Percentiles rank a stretch among this genome's conserved stretches.
phyloP scores from a whole-genome alignment of 1,140 invertebrate genomes.

The Phthorimaea operculella region DNA sequence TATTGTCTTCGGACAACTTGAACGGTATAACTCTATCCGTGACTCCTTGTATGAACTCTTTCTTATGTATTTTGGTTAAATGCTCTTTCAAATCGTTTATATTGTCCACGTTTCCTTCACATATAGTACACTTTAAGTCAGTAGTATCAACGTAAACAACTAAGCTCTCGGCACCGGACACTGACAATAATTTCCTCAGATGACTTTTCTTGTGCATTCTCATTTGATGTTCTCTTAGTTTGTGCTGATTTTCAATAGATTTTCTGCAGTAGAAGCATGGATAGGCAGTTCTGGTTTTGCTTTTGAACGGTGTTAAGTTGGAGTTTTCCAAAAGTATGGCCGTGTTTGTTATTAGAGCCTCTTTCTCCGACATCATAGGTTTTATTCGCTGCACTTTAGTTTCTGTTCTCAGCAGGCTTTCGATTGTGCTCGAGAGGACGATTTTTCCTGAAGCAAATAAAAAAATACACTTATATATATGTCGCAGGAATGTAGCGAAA shows the following conservation, averaged over 20 bases:
- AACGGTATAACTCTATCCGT: conserved; percentile 50
- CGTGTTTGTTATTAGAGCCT: conserved; percentile 39
- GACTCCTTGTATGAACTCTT: conserved; percentile 34
- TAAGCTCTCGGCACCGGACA: conserved; percentile 40
- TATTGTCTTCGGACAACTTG: conserved; percentile 27
- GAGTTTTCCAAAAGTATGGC: conserved; percentile 38
- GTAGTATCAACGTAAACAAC: conserved; percentile 50
- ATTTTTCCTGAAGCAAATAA: no score
- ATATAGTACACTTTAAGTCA: conserved; percentile 39
- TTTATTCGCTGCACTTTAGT: no score
- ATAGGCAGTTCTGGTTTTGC: conserved; percentile 39
- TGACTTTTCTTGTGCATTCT: conserved; percentile 33
- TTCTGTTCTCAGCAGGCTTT: no score
- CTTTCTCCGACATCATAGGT: no score
- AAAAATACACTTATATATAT: no score
- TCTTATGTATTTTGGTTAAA: conserved; percentile 40
- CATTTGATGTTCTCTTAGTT: conserved; percentile 30
- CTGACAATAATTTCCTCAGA: conserved; percentile 29
- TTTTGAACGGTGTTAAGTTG: conserved; percentile 46
- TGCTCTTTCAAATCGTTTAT: conserved; percentile 45
- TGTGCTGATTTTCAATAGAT: conserved; percentile 35
- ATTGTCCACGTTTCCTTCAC: conserved; percentile 25
- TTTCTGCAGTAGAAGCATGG: conserved; percentile 55
- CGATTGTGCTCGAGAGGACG: no score
- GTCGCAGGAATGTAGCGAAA: no score